Conservation (phyloP, 2,113 vertebrate genomes). For the Paradisaea rubra region DNA sequence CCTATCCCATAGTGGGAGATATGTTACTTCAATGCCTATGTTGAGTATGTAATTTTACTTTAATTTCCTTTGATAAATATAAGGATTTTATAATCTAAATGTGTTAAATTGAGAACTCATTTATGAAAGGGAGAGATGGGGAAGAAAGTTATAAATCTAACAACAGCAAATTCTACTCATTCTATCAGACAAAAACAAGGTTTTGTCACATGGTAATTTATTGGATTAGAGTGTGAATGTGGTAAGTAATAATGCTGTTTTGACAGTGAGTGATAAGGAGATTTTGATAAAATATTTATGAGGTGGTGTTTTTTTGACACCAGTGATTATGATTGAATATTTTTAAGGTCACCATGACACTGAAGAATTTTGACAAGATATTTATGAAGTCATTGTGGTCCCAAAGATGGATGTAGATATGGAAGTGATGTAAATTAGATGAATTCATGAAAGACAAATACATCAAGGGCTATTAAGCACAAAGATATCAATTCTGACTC, state of each 20-base stretch:
- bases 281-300: conserved; percentile 18
- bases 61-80: neutral
- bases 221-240: neutral
- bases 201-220: neutral
- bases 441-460: conserved; percentile 25
- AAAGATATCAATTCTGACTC: neutral
- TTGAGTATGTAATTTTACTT: neutral
- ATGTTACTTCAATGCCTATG: neutral
- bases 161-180: neutral
- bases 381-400: neutral
- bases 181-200: neutral
- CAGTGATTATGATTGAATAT: neutral
- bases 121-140: neutral
- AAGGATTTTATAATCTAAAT: neutral
- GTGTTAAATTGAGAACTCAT: neutral
- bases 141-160: neutral
- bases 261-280: conserved; percentile 8
- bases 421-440: neutral
- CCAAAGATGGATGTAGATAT: conserved; percentile 10
- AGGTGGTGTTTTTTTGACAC: neutral
- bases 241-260: neutral
- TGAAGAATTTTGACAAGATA: conserved; percentile 28
- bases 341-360: conserved; percentile 21
- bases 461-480: conserved; percentile 15
- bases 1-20: neutral